Evolutionary conservation across 1,140 invertebrate genomes (phyloP).

Genomic region (Pseudachorutes palmiensis): DNA sequence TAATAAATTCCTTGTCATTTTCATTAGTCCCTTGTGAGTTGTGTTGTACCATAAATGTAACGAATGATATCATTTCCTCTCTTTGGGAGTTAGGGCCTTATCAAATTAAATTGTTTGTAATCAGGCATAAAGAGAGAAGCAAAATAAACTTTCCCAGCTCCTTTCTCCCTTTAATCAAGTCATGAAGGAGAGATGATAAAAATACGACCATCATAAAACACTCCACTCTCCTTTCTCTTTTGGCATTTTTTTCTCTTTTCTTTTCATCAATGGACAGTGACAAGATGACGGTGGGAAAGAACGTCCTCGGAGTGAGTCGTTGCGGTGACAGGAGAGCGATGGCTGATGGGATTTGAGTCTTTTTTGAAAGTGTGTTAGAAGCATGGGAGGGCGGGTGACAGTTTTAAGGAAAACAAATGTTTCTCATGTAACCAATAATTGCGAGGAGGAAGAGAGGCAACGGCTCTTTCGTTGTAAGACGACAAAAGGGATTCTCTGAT

Average conservation of each 20-base stretch:
- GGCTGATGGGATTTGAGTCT: background rate
- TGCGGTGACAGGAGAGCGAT: background rate
- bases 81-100: constrained; percentile 31
- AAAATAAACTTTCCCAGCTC: constrained; percentile 28
- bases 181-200: background rate
- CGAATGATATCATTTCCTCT: constrained; percentile 35
- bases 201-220: constrained; percentile 9
- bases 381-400: background rate
- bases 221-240: background rate
- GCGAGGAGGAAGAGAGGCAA: background rate
- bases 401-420: constrained; percentile 2
- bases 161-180: constrained; percentile 29
- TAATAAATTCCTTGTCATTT: constrained; percentile 38
- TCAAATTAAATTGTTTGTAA: constrained; percentile 39
- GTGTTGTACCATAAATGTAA: constrained; percentile 39
- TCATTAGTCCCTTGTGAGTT: constrained; percentile 37
- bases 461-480: background rate
- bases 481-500: constrained; percentile 17
- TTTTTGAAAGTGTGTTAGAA: too few species aligned
- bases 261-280: background rate
- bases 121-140: constrained; percentile 28
- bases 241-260: background rate
- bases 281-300: background rate
- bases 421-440: background rate
- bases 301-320: background rate